Conservation (phyloP, 2,888 invertebrate species). For the Entomobrya proxima region DNA sequence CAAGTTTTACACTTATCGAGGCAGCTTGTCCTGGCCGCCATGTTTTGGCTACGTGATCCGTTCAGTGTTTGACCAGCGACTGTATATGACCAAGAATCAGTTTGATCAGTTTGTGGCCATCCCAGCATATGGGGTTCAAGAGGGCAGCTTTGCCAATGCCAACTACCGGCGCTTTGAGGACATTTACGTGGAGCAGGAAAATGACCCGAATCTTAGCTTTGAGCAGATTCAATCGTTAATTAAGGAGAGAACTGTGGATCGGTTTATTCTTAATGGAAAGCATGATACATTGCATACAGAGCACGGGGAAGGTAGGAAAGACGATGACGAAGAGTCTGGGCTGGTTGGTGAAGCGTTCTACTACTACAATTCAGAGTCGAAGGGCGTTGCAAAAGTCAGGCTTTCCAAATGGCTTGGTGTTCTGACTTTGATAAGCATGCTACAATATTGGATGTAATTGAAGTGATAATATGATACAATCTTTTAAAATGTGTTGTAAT, state of each 20-base stretch:
- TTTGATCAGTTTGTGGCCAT: constrained; percentile 39
- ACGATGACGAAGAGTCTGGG: neutral
- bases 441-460: no score
- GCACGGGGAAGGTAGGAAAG: no score
- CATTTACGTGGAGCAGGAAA: constrained; percentile 29
- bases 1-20: constrained; percentile 50
- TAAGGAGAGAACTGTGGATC: neutral
- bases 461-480: no score
- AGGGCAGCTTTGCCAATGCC: neutral
- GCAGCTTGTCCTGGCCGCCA: constrained; percentile 37
- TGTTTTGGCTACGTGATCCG: constrained; percentile 44
- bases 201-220: neutral
- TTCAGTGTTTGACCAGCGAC: constrained; percentile 26
- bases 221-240: neutral
- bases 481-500: no score
- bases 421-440: no score
- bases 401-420: no score
- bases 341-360: neutral
- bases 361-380: no score
- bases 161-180: neutral
- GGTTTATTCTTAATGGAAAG: neutral
- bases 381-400: no score
- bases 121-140: constrained; percentile 12
- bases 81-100: constrained; percentile 39
- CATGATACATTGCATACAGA: neutral